phyloP scores from a whole-genome alignment of 2,797 vertebrate species.

The Anguilla pacifica region DNA sequence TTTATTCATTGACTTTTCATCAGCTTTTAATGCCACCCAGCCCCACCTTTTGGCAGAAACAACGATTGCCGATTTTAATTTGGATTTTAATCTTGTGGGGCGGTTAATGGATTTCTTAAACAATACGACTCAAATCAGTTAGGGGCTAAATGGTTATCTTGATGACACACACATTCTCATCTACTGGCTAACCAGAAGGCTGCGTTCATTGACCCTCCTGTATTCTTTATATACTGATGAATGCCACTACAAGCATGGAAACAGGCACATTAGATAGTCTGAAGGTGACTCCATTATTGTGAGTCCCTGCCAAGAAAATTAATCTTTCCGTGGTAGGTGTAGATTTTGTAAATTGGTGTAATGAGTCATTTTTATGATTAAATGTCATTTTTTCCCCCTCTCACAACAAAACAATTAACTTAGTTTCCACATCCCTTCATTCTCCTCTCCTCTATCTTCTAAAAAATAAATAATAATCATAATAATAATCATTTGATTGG shows the following conservation, averaged over 20 bases:
- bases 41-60: background rate
- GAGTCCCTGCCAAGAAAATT: background rate
- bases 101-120: background rate
- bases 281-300: background rate
- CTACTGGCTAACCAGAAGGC: background rate
- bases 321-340: background rate
- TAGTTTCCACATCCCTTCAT: background rate
- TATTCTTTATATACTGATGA: background rate
- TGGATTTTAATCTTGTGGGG: background rate
- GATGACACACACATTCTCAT: background rate
- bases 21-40: background rate
- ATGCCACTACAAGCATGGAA: background rate
- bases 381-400: background rate
- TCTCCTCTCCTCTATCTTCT: background rate
- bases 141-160: background rate
- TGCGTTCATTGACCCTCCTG: background rate
- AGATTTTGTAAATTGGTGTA: conserved; percentile 2
- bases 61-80: background rate
- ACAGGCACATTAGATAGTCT: background rate
- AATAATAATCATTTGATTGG: background rate
- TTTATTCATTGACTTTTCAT: background rate
- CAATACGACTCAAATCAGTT: background rate
- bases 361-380: conserved; percentile 3
- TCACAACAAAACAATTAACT: background rate
- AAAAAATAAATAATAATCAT: background rate